These are phyloP conservation scores for Dicyema japonicum DNA, from an alignment of 1,140 invertebrate genomes.

Conservation along the genomic window DNA sequence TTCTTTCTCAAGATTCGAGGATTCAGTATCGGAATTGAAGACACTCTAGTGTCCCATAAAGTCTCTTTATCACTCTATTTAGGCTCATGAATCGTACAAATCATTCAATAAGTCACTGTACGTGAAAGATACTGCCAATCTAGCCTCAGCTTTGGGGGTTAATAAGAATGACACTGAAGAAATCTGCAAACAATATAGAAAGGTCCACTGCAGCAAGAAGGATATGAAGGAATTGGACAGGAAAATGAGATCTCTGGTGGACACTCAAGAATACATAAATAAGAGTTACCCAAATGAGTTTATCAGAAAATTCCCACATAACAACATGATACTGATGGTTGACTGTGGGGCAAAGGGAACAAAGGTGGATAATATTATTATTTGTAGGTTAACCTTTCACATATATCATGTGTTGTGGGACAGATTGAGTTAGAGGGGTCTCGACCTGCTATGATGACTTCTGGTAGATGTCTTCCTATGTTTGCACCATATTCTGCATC, in stretches of 20 bases:
- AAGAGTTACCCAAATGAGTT: no score
- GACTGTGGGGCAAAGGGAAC: constrained; percentile 89
- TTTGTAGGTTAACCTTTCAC: constrained; percentile 51
- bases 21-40: constrained; percentile 68
- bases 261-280: no score
- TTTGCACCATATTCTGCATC: constrained; percentile 58
- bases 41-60: constrained; percentile 44
- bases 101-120: no score
- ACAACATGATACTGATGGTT: constrained; percentile 87
- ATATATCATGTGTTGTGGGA: constrained; percentile 73
- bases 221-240: no score
- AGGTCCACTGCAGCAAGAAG: no score
- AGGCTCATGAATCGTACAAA: no score
- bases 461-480: constrained; percentile 57
- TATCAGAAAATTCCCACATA: constrained; percentile 39
- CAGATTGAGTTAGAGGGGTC: constrained; percentile 95
- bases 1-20: constrained; percentile 51
- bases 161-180: no score
- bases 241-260: no score
- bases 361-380: constrained; percentile 20
- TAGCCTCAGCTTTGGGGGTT: no score
- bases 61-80: no score
- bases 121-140: no score
- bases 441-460: constrained; percentile 63
- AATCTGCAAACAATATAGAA: no score